phyloP scores from a whole-genome alignment of 2,113 vertebrate genomes.

The Gallinago media region DNA sequence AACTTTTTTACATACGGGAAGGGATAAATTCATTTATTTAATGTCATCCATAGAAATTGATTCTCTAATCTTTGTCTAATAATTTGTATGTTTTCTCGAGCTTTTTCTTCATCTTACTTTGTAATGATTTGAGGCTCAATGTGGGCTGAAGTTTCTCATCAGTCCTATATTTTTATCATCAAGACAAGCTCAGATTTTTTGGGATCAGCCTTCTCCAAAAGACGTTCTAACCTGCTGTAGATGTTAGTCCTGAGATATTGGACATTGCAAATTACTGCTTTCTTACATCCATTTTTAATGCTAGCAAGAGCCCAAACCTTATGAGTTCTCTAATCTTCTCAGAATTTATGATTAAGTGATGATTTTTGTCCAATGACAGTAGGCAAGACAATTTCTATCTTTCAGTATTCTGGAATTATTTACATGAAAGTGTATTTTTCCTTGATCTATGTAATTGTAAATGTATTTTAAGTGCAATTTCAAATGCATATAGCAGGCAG shows the following conservation, averaged over 20 bases:
- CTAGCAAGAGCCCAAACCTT: background rate
- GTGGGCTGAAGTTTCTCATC: background rate
- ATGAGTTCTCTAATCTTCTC: background rate
- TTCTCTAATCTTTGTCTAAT: background rate
- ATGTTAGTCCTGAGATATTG: background rate
- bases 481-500: background rate
- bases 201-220: background rate
- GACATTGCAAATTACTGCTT: background rate
- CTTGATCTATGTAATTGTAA: background rate
- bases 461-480: background rate
- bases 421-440: background rate
- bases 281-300: background rate
- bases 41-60: background rate
- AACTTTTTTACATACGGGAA: background rate
- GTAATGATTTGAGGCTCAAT: background rate
- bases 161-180: background rate
- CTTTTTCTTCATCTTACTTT: background rate
- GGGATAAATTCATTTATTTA: background rate
- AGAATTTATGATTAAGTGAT: background rate
- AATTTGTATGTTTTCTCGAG: background rate
- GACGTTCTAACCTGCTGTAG: background rate
- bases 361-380: background rate
- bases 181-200: background rate
- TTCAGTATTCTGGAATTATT: background rate
- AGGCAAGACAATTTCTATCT: background rate